Evolutionary conservation across 2,888 invertebrate species (phyloP).

Genomic region (Lasioglossum morio): DNA sequence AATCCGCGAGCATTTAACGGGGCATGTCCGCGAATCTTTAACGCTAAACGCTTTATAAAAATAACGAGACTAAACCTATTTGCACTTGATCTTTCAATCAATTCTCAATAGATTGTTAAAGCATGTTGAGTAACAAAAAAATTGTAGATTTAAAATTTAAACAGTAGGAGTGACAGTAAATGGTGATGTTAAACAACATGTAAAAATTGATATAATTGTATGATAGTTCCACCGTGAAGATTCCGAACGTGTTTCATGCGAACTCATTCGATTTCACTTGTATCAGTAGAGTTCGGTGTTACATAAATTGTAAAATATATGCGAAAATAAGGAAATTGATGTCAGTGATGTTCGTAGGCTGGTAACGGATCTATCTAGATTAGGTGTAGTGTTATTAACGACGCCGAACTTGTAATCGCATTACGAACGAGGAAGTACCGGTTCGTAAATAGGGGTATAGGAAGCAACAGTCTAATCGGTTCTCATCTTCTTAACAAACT

Average conservation of each 20-base stretch:
- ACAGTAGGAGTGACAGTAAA: not conserved
- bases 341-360: not conserved
- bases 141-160: not conserved
- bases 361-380: not conserved
- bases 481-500: constrained; percentile 15
- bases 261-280: no score
- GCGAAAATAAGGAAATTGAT: not conserved
- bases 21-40: not conserved
- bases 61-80: not conserved
- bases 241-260: no score
- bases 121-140: not conserved
- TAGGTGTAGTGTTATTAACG: not conserved
- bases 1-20: not conserved
- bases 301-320: not conserved
- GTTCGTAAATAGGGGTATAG: not conserved
- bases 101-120: not conserved
- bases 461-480: constrained; percentile 22
- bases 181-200: not conserved
- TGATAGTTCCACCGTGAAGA: not conserved
- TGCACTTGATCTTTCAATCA: not conserved
- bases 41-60: not conserved
- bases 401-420: not conserved
- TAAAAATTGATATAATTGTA: not conserved
- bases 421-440: constrained; percentile 6
- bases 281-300: not conserved